Percentiles rank a stretch among this genome's conserved stretches.
Evolutionary conservation across 1,140 invertebrate species (phyloP).

Genomic region (Periplaneta americana): DNA sequence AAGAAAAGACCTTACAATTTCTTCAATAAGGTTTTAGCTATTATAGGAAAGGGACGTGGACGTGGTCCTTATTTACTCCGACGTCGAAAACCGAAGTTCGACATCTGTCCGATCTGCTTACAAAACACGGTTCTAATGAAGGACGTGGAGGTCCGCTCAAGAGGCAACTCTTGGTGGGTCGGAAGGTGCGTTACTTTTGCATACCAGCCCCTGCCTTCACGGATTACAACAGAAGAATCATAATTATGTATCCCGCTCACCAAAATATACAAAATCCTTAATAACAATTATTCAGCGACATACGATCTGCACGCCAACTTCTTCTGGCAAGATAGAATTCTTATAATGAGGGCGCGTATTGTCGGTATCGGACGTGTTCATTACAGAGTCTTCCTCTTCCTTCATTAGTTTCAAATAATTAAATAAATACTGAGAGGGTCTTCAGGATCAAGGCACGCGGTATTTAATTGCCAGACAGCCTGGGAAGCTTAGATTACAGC

Average conservation of each 20-base stretch:
- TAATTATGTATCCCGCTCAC: not conserved
- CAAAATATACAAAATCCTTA: not conserved
- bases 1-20: no score
- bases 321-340: not conserved
- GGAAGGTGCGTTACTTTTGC: not conserved
- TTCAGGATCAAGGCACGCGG: not conserved
- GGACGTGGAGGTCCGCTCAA: no score
- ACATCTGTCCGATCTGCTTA: no score
- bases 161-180: no score
- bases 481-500: not conserved
- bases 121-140: no score
- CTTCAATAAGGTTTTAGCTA: no score
- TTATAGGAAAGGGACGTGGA: no score
- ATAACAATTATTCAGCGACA: not conserved
- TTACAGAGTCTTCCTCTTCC: not conserved
- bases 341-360: not conserved
- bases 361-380: not conserved
- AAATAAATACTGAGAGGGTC: not conserved
- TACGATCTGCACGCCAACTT: not conserved
- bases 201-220: not conserved
- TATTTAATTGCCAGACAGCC: not conserved
- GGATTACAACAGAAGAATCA: not conserved
- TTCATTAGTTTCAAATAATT: not conserved
- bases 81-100: no score
- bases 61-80: no score